phyloP scores from a whole-genome alignment of 2,797 vertebrate genomes.

The Brachymystax lenok region DNA sequence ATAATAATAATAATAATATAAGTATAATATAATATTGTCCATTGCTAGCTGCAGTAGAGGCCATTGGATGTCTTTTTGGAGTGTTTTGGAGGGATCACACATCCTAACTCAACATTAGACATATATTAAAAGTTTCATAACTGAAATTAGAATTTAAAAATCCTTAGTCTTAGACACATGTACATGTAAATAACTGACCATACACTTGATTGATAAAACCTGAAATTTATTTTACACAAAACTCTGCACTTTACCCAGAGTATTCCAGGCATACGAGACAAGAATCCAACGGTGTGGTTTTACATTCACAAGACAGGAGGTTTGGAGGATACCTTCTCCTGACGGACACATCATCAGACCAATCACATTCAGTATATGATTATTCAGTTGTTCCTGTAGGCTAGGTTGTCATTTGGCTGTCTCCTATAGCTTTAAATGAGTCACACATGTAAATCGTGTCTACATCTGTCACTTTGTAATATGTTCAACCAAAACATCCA shows the following conservation, averaged over 20 bases:
- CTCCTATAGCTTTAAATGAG: background rate
- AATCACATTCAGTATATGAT: constrained; percentile 11
- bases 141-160: background rate
- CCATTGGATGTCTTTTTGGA: no score
- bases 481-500: constrained; percentile 10
- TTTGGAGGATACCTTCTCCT: background rate
- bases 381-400: background rate
- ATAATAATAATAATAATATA: background rate
- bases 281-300: constrained; percentile 67
- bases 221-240: constrained; percentile 42
- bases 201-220: constrained; percentile 24
- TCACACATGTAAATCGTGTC: background rate
- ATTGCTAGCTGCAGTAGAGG: no score
- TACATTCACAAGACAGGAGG: constrained; percentile 53
- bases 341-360: constrained; percentile 5
- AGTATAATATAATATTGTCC: no score
- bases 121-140: background rate
- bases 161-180: background rate
- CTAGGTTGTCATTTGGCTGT: background rate
- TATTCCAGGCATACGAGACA: constrained; percentile 66
- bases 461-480: background rate
- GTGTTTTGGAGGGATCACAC: background rate
- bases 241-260: constrained; percentile 15
- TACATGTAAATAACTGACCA: background rate
- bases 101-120: background rate